Percentiles rank a stretch among this genome's conserved stretches.
Conservation (phyloP, 2,888 invertebrate species). For the Temnothorax ravouxi region DNA sequence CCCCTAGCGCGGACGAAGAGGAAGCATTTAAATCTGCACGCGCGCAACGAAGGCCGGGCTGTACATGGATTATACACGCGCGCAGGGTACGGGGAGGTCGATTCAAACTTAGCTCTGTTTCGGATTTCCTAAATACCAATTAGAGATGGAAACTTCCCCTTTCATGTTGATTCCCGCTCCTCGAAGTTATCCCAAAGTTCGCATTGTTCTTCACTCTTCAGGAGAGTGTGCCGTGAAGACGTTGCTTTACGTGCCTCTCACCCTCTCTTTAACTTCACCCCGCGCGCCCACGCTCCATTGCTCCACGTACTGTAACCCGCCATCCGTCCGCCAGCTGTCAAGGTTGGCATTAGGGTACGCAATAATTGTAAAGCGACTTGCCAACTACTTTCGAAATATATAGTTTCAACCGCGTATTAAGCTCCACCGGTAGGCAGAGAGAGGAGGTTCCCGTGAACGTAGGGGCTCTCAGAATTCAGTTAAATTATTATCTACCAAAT, state of each 20-base stretch:
- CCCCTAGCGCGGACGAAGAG: not conserved
- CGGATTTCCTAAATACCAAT: conserved; percentile 86
- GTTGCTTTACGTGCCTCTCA: conserved; percentile 55
- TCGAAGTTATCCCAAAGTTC: conserved; percentile 84
- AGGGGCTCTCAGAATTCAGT: conserved; percentile 26
- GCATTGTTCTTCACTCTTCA: conserved; percentile 83
- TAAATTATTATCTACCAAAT: not conserved
- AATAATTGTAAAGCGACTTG: conserved; percentile 79
- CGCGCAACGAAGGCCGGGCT: conserved; percentile 19
- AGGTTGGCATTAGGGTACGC: conserved; percentile 75
- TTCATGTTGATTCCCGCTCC: conserved; percentile 85
- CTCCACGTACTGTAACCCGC: conserved; percentile 33
- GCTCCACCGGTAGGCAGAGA: conserved; percentile 5
- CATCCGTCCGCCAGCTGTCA: conserved; percentile 67
- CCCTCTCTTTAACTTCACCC: conserved; percentile 59
- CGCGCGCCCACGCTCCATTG: conserved; percentile 37
- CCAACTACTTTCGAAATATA: conserved; percentile 80
- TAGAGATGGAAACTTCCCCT: conserved; percentile 85
- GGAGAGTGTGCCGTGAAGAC: conserved; percentile 63
- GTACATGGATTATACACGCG: conserved; percentile 39
- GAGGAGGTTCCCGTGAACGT: not conserved
- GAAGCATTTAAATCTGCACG: conserved; percentile 64
- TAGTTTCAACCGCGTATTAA: conserved; percentile 70
- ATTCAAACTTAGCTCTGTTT: conserved; percentile 81
- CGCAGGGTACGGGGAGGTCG: conserved; percentile 58